Evolutionary conservation across 2,888 invertebrate genomes (phyloP).

Genomic region (Drosophila tanythrix): DNA sequence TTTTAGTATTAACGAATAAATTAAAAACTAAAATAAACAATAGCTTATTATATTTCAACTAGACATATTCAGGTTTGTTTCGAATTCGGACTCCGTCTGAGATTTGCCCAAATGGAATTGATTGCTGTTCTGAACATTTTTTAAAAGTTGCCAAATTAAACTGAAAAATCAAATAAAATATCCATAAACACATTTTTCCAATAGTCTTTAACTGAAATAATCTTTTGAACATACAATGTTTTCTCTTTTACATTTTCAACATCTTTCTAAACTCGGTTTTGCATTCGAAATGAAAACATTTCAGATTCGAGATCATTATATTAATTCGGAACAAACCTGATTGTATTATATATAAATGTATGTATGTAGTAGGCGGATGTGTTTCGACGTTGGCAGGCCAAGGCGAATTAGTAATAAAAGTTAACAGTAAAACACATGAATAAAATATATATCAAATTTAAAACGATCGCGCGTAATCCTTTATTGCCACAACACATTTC

Average conservation of each 20-base stretch:
- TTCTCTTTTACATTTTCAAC: background rate
- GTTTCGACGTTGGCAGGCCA: slow-evolving; percentile 17
- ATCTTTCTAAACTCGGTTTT: background rate
- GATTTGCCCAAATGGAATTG: background rate
- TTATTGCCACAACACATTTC: background rate
- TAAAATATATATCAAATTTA: slow-evolving; percentile 9
- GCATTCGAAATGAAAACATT: background rate
- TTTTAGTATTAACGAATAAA: slow-evolving; percentile 3
- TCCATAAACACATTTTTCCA: background rate
- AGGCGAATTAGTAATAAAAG: slow-evolving; percentile 10
- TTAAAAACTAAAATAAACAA: background rate
- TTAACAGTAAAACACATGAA: slow-evolving; percentile 4
- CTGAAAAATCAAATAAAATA: background rate
- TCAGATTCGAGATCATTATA: background rate
- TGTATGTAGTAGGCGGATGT: slow-evolving; percentile 10
- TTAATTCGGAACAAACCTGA: slow-evolving; percentile 2
- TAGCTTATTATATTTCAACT: slow-evolving; percentile 14
- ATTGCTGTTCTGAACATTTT: background rate
- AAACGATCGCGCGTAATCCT: background rate
- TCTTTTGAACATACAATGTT: background rate
- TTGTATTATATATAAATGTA: slow-evolving; percentile 5
- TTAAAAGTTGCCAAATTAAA: slow-evolving; percentile 2
- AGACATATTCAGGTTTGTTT: slow-evolving; percentile 34
- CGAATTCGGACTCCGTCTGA: slow-evolving; percentile 1
- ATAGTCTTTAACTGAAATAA: background rate